These are phyloP conservation scores for Cathartes aura DNA, from an alignment of 2,113 vertebrate genomes.

Conservation along the genomic window DNA sequence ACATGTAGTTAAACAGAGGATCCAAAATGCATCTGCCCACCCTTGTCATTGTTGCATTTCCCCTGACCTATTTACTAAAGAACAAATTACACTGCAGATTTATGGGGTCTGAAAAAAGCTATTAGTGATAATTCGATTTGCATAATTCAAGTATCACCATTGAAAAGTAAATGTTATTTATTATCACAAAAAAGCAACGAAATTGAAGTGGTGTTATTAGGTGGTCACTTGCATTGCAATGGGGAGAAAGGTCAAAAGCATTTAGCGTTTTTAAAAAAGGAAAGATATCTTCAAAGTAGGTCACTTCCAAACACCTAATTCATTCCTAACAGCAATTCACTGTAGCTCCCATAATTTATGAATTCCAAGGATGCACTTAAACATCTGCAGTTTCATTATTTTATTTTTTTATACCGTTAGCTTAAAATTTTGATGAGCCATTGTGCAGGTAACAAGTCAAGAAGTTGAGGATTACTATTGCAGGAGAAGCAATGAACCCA, in stretches of 20 bases:
- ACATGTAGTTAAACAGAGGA: neutral
- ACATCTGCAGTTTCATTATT: constrained; percentile 17
- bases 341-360: neutral
- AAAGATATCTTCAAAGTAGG: neutral
- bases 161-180: constrained; percentile 2
- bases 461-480: neutral
- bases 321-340: neutral
- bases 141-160: neutral
- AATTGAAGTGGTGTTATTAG: neutral
- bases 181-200: neutral
- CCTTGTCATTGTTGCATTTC: neutral
- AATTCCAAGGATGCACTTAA: constrained; percentile 1
- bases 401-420: neutral
- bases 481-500: constrained; percentile 6
- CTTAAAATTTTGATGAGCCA: neutral
- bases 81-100: neutral
- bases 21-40: neutral
- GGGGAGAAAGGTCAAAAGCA: constrained; percentile 21
- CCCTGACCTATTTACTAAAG: neutral
- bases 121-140: constrained; percentile 19
- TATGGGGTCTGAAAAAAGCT: neutral
- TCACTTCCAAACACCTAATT: constrained; percentile 2
- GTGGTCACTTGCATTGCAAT: neutral
- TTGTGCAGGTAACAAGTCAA: neutral
- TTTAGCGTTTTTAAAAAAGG: neutral